These are phyloP conservation scores for Chromobotia macracanthus DNA, from an alignment of 2,797 vertebrate genomes.

Conservation along the genomic window DNA sequence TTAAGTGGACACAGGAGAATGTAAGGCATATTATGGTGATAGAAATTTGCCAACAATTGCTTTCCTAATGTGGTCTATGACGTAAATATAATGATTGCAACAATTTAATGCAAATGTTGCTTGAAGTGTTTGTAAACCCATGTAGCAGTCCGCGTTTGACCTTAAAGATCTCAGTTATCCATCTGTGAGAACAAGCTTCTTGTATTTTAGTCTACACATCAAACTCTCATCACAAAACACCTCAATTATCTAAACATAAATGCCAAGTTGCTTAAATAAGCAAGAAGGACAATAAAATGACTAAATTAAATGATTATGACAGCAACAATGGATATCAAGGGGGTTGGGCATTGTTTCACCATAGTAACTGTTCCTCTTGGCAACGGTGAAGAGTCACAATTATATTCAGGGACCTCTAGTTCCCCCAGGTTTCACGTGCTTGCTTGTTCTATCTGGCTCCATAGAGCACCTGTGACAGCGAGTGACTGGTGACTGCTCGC, in stretches of 20 bases:
- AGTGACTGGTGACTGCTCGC: conserved; percentile 28
- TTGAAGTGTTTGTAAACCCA: background rate
- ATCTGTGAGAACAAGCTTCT: background rate
- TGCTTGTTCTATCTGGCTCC: conserved; percentile 55
- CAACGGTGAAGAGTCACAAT: conserved; percentile 71
- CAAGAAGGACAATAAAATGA: background rate
- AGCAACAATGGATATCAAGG: conserved; percentile 56
- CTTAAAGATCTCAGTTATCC: background rate
- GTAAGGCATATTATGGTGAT: background rate
- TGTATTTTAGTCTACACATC: background rate
- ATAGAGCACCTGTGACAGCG: conserved; percentile 62
- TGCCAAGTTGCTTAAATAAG: background rate
- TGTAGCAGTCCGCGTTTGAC: background rate
- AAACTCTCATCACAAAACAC: background rate
- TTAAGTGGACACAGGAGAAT: conserved; percentile 53
- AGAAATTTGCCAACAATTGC: background rate
- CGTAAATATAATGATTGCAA: background rate
- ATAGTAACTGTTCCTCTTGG: conserved; percentile 75
- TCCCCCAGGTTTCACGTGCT: conserved; percentile 49
- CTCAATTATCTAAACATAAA: conserved; percentile 1
- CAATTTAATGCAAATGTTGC: background rate
- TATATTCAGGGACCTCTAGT: conserved; percentile 67
- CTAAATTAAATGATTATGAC: conserved; percentile 34
- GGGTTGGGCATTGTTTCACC: conserved; percentile 61
- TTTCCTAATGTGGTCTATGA: background rate